These are phyloP conservation scores for Gymnoscopelus microlampas DNA, from an alignment of 2,797 vertebrate species.

Conservation along the genomic window DNA sequence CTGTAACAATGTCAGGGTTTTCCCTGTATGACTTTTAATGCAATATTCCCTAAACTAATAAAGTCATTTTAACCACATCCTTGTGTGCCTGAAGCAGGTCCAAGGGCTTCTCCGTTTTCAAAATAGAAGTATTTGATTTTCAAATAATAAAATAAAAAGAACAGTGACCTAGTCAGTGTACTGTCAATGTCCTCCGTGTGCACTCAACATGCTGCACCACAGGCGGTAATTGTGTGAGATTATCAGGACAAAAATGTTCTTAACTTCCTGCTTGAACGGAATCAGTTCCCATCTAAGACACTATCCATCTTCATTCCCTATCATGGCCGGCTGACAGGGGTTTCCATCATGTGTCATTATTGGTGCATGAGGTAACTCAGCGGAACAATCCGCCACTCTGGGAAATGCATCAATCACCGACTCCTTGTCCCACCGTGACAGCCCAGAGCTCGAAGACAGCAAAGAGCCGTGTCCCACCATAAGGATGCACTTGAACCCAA, in stretches of 20 bases:
- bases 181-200: neutral
- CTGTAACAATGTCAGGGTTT: too few species aligned
- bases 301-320: conserved; percentile 84
- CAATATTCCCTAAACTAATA: too few species aligned
- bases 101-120: too few species aligned
- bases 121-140: neutral
- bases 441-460: conserved; percentile 61
- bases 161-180: neutral
- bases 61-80: too few species aligned
- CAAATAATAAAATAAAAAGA: neutral
- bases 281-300: conserved; percentile 78
- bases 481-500: conserved; percentile 60
- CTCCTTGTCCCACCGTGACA: conserved; percentile 72
- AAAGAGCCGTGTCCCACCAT: conserved; percentile 38
- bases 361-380: conserved; percentile 80
- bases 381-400: conserved; percentile 78
- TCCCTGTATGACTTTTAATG: too few species aligned
- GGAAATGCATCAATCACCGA: conserved; percentile 81
- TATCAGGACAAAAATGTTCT: conserved; percentile 72
- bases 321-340: conserved; percentile 79
- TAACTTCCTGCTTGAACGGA: conserved; percentile 79
- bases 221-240: conserved; percentile 65
- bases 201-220: conserved; percentile 42
- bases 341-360: conserved; percentile 88
- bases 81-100: too few species aligned